Base-by-base conservation (phyloP, 2,888 invertebrate species). In the Orthosia cruda region DNA sequence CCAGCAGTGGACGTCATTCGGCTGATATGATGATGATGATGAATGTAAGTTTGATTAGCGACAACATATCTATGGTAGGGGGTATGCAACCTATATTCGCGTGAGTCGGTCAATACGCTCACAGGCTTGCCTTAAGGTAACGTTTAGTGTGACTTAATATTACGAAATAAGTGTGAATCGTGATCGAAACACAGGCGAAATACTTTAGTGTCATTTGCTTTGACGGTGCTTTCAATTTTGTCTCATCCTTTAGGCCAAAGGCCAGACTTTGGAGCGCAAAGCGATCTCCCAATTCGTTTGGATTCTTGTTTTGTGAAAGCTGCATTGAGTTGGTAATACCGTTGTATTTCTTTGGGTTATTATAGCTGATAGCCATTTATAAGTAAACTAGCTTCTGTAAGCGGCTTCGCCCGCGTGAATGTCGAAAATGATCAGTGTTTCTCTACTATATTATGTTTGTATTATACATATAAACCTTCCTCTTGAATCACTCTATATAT, bases 161-260 rank as follows among this genome's bases (percentile, higher is more conserved):
- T 89, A 83, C 89, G 90, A 89, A 87, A 88, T 75, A 84, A 79
- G 85, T 85, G 86, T 81, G 86, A 85, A 88, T 91, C 91, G 91
- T 92, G 91, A 91, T 90, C 88, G 80, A 72, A 74, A 77, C 72
- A 77, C 84, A 71, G 85, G 83, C 88, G 89, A 91, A 90, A 91
- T 91, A 90, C 88, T 90, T 89, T 79, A 84, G 85, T 90, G 92
- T 92, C 92, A 89, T 91, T 93, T 92, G 81, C 78, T 83, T 81
- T 89, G 91, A 90, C 88, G 90, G 72, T 85, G 88, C 90, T 90
- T 89, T 89, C 85, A 90, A 89, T 90, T 88, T 88, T 64, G 82
- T 82, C 85, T 83, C 86, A 73, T 86, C 85, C 86, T 84, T 83
- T 62, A 79, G 87, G 87, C 86, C 86, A 88, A 79, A 85, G 85